These are phyloP conservation scores for Thamnophis sirtalis DNA, from an alignment of 2,113 vertebrate genomes.

Conservation along the genomic window DNA sequence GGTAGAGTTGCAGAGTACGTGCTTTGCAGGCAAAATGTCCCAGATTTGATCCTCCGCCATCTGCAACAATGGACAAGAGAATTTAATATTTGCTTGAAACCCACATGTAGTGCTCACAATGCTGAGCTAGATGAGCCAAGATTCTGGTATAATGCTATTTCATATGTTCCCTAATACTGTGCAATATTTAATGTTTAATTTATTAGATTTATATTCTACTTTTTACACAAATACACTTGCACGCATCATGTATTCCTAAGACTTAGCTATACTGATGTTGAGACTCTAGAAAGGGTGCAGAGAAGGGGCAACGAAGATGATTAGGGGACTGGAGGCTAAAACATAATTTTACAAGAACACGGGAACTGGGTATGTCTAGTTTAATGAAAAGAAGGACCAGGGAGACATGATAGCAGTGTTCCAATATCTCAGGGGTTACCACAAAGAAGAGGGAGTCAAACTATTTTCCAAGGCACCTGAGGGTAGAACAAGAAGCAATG, in stretches of 20 bases:
- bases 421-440: too few species aligned
- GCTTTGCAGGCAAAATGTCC: not conserved
- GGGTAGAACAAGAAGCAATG: too few species aligned
- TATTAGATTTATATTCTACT: not conserved
- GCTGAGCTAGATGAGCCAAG: not conserved
- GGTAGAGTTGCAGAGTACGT: not conserved
- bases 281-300: too few species aligned
- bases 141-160: not conserved
- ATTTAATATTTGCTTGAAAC: not conserved
- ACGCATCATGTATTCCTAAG: not conserved
- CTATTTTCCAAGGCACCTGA: too few species aligned
- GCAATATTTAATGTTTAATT: not conserved
- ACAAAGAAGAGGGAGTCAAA: too few species aligned
- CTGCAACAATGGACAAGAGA: too few species aligned
- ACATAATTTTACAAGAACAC: too few species aligned
- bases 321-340: too few species aligned
- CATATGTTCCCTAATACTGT: not conserved
- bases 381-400: too few species aligned
- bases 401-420: too few species aligned
- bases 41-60: not conserved
- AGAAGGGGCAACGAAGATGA: too few species aligned
- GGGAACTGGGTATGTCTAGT: too few species aligned
- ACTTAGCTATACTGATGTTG: not conserved
- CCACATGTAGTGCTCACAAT: not conserved
- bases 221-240: not conserved